These are phyloP conservation scores for Eumeta japonica DNA, from an alignment of 1,140 invertebrate species.

Conservation along the genomic window DNA sequence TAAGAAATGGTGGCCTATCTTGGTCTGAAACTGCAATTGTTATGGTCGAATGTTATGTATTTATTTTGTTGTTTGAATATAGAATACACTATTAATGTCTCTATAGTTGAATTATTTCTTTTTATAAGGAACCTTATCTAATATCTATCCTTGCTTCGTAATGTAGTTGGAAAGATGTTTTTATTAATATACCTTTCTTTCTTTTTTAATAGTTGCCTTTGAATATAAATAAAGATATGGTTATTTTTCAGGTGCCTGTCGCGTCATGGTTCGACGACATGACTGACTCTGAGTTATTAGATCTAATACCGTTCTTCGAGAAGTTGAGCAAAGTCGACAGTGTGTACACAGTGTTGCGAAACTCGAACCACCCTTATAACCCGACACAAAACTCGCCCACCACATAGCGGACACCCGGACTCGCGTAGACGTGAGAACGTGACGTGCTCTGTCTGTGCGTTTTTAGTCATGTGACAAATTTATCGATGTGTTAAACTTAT, in stretches of 20 bases:
- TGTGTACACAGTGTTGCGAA: conserved; percentile 88
- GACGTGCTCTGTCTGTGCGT: conserved; percentile 5
- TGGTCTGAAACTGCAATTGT: too few relatives aligned
- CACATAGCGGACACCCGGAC: conserved; percentile 31
- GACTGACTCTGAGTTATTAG: conserved; percentile 90
- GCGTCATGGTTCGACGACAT: conserved; percentile 98
- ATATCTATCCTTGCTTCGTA: too few relatives aligned
- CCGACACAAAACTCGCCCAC: conserved; percentile 46
- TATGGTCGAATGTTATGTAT: too few relatives aligned
- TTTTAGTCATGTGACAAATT: too few relatives aligned
- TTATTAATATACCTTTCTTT: neutral
- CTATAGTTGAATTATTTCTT: too few relatives aligned
- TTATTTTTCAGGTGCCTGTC: conserved; percentile 79
- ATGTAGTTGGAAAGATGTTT: too few relatives aligned
- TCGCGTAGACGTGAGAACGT: conserved; percentile 2
- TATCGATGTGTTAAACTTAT: neutral
- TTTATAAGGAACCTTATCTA: too few relatives aligned
- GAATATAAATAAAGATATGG: neutral
- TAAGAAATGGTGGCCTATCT: too few relatives aligned
- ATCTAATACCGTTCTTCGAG: conserved; percentile 95
- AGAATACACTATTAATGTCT: too few relatives aligned
- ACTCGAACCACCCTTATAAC: conserved; percentile 83
- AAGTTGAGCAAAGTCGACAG: conserved; percentile 91
- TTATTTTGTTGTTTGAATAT: too few relatives aligned
- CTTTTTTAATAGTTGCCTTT: neutral